Evolutionary conservation across 2,113 vertebrate genomes (phyloP).

Genomic region (Urocolius indicus): DNA sequence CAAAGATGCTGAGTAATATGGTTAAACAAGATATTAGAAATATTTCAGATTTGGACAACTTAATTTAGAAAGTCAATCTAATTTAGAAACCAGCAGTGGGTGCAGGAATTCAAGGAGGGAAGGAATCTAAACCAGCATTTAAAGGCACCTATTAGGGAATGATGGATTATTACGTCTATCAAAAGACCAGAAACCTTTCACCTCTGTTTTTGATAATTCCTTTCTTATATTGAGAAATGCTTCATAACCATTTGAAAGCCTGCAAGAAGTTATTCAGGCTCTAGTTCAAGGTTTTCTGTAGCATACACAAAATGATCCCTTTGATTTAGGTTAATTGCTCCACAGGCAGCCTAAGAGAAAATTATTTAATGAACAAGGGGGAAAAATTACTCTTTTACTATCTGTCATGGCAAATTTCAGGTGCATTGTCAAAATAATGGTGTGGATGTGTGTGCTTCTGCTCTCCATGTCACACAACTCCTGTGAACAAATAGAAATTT

Average conservation of each 20-base stretch:
- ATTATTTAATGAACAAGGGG: not conserved
- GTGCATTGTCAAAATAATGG: not conserved
- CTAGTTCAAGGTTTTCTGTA: not conserved
- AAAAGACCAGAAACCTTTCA: not conserved
- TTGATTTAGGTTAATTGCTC: not conserved
- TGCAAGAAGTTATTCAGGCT: not conserved
- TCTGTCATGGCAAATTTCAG: not conserved
- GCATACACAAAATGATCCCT: not conserved
- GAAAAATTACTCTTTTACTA: not conserved
- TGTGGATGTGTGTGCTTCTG: not conserved
- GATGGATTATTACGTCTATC: not conserved
- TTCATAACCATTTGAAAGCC: not conserved
- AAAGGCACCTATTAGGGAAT: not conserved
- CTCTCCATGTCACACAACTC: not conserved
- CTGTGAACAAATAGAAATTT: not conserved
- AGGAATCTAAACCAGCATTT: not conserved
- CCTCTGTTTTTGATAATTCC: not conserved
- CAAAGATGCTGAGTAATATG: not conserved
- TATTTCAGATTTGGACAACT: not conserved
- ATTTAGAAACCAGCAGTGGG: not conserved
- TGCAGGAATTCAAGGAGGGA: not conserved
- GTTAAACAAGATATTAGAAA: not conserved
- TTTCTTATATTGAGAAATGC: not conserved
- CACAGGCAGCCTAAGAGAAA: not conserved
- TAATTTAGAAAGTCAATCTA: not conserved